Percentiles rank a stretch among this genome's conserved stretches.
Conservation (phyloP, 2,113 vertebrate species). For the Rattus norvegicus region GRCr8 NC_086033.1:15746001-15746500, state of each 20-base stretch:
- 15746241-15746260: background rate
- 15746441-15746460: background rate
- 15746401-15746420: fast-evolving
- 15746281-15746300: background rate
- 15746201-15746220: background rate
- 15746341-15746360: background rate
- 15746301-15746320: background rate
- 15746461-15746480: background rate
- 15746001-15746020: background rate
- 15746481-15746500: background rate
- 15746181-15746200: background rate
- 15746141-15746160: background rate
- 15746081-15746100: background rate
- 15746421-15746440: too few relatives aligned
- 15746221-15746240: background rate
- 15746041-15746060: background rate
- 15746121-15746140: background rate
- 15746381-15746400: background rate
- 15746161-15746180: background rate
- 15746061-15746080: background rate
- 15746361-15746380: background rate
- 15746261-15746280: background rate
- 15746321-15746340: background rate
- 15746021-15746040: constrained; percentile 17
- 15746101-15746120: background rate